These are phyloP conservation scores for Belgica antarctica DNA, from an alignment of 2,888 invertebrate genomes.

Conservation along the genomic window DNA sequence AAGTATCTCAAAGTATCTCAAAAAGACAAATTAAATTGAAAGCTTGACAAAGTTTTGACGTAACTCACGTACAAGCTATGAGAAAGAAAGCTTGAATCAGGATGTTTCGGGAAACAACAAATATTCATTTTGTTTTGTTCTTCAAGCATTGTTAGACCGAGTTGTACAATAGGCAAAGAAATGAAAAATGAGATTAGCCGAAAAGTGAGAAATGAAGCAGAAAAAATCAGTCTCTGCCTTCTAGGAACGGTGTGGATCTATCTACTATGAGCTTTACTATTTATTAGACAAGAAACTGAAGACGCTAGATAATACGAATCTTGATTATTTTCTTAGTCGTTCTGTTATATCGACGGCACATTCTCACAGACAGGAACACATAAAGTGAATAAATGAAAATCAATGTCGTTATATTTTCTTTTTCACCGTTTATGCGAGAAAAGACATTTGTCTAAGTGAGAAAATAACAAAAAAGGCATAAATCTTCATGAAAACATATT, in stretches of 20 bases:
- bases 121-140: constrained; percentile 6
- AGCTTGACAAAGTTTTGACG: too few relatives aligned
- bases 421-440: too few relatives aligned
- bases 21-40: too few relatives aligned
- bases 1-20: too few relatives aligned
- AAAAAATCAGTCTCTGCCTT: too few relatives aligned
- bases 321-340: constrained; percentile 9
- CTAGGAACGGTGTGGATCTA: not conserved
- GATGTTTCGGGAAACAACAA: not conserved
- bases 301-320: constrained; percentile 28
- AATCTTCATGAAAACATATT: too few relatives aligned
- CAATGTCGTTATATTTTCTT: too few relatives aligned
- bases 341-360: not conserved
- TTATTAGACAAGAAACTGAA: constrained; percentile 13
- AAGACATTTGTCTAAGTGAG: too few relatives aligned
- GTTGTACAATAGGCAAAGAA: not conserved
- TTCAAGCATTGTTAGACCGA: constrained; percentile 9
- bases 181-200: not conserved
- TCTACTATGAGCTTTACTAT: constrained; percentile 36
- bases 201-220: not conserved
- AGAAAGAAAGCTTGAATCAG: constrained; percentile 2
- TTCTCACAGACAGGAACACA: too few relatives aligned
- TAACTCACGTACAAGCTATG: too few relatives aligned
- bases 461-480: too few relatives aligned
- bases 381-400: not conserved